Percentiles rank a stretch among this genome's conserved stretches.
Conservation (phyloP, 2,113 vertebrate genomes). For the Pachycephala philippinensis region DNA sequence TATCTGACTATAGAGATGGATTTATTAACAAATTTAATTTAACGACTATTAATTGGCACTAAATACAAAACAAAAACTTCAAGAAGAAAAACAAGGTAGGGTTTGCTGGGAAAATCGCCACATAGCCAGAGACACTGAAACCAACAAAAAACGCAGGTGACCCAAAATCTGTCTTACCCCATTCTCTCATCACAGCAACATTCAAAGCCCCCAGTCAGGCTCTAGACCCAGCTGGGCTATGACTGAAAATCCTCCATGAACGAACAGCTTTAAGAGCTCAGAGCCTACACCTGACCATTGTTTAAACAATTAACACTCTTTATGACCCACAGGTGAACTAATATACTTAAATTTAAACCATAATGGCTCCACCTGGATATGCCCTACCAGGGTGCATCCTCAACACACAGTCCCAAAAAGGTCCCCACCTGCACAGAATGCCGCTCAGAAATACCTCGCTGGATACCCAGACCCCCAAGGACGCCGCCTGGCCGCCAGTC, state of each 20-base stretch:
- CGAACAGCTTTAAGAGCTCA: not conserved
- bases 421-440: not conserved
- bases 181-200: not conserved
- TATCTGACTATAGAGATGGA: not conserved
- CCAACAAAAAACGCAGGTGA: not conserved
- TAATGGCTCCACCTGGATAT: rapidly evolving
- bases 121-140: not conserved
- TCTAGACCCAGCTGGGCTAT: rapidly evolving
- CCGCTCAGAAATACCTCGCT: rapidly evolving
- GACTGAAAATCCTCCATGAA: rapidly evolving
- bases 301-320: rapidly evolving
- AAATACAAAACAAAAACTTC: not conserved
- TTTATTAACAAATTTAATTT: not conserved
- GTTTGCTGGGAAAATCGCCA: not conserved
- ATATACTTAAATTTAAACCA: not conserved
- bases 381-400: not conserved
- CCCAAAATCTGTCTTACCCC: not conserved
- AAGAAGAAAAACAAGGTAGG: not conserved
- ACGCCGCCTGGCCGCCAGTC: not conserved
- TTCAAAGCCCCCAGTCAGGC: not conserved
- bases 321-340: rapidly evolving
- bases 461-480: not conserved
- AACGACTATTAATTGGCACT: rapidly evolving
- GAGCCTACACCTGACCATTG: rapidly evolving
- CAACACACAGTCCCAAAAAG: rapidly evolving